Base-by-base conservation (phyloP, 2,888 invertebrate genomes). In the Pollenia labialis region DNA sequence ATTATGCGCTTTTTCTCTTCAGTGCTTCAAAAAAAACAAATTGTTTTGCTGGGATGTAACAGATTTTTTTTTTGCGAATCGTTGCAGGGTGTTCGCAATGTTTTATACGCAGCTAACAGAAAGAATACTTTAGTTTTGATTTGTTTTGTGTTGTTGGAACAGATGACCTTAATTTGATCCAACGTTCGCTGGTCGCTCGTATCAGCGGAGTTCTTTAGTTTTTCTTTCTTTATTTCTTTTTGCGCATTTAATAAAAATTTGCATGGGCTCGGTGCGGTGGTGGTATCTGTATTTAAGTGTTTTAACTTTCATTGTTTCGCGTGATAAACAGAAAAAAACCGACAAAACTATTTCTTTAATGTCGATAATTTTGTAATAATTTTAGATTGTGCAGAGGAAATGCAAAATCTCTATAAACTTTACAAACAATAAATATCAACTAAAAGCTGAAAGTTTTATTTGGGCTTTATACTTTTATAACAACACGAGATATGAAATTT, bases 121-220 rank as follows among this genome's bases (percentile, higher is more conserved):
- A 48, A 7, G 10, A 60, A 79, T 42, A 10, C 16, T 40, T 16
- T 32, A 16, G 54, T 69, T 14, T 56, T 50, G 58, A 52, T 42
- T 62, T 54, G 44, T 71, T 60, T 42, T 60, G 48, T 54, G 16
- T 56, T 32, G 32, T 32, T 32, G 54, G 14, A 16, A 9, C 16
- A 64, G 64, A 76, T 80, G 79, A 75, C 81, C 74, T 81, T 74
- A 81, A 81, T 81, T 81, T 42, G 32, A 58, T 58, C 12, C 74
- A 58, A 48, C n/a, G 42, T 32, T 74, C 56, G 32, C 32, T 32
- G 1, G 6, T 71, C 14, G 32, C 14, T 71, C 58, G 44, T 74
- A 81, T 81, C 72, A 64, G 64, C 48, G n/a, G 48, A 64, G 58
- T 81, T 74, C 64, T 80, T 56, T 3, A 23, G 71, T 52, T 56